A percentile compares a stretch with the other conserved stretches of the same genome.
Evolutionary conservation across 1,140 invertebrate species (phyloP).

Genomic region (Stegodyphus dumicola): DNA sequence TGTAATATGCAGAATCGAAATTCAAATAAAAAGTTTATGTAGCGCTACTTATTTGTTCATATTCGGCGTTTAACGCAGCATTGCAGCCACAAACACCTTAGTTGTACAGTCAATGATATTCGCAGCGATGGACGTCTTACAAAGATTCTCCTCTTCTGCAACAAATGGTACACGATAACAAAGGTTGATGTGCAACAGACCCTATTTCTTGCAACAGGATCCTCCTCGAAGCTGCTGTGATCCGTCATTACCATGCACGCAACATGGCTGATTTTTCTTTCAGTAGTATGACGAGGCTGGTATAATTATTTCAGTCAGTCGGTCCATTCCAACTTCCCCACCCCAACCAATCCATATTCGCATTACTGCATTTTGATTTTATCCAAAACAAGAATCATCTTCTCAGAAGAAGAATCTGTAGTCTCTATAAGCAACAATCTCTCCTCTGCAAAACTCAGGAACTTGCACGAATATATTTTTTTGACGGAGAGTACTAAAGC

Average conservation of each 20-base stretch:
- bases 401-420: not conserved
- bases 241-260: not conserved
- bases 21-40: not conserved
- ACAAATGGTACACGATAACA: not conserved
- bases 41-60: not conserved
- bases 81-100: not conserved
- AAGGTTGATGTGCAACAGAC: not conserved
- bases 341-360: not conserved
- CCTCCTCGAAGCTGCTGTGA: not conserved
- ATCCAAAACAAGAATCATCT: not conserved
- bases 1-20: not conserved
- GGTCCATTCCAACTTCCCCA: not conserved
- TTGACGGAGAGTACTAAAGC: too few relatives aligned
- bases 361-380: not conserved
- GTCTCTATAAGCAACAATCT: not conserved
- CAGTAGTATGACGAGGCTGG: not conserved
- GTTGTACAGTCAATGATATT: not conserved
- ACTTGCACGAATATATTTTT: not conserved
- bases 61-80: not conserved
- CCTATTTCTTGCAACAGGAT: not conserved
- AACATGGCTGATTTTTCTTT: not conserved
- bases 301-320: not conserved
- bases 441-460: not conserved
- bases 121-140: not conserved
- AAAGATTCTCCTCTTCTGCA: not conserved